A percentile compares a stretch with the other conserved stretches of the same genome.
Conservation (phyloP, 2,113 vertebrate genomes). For the Balaeniceps rex region DNA sequence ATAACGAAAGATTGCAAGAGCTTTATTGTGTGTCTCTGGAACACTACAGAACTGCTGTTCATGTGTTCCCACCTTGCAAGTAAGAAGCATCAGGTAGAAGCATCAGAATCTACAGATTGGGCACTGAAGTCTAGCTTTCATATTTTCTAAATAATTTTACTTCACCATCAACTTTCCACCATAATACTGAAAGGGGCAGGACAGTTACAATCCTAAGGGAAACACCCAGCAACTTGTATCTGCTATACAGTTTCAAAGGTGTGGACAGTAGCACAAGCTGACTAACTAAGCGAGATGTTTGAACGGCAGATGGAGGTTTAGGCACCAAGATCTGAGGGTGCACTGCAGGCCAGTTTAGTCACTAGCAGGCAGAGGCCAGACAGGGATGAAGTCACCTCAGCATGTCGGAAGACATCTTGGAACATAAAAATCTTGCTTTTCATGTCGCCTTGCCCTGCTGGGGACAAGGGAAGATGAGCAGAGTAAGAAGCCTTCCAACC, state of each 20-base stretch:
- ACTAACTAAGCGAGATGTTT: rapidly evolving
- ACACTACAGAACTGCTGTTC: not conserved
- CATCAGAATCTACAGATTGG: not conserved
- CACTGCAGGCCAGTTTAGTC: not conserved
- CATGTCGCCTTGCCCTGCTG: not conserved
- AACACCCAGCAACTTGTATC: not conserved
- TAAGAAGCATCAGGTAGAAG: not conserved
- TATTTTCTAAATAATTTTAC: not conserved
- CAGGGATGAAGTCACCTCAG: not conserved
- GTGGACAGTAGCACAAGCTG: not conserved
- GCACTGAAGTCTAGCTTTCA: not conserved
- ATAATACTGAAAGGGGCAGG: not conserved
- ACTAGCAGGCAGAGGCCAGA: not conserved
- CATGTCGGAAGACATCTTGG: not conserved
- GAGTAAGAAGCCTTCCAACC: not conserved
- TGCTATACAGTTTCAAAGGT: not conserved
- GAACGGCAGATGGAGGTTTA: not conserved
- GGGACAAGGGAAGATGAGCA: not conserved
- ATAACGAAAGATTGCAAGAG: not conserved
- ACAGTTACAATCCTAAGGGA: not conserved
- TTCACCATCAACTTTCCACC: not conserved
- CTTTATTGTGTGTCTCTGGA: not conserved
- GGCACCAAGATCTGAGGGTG: rapidly evolving
- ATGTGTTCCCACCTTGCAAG: not conserved
- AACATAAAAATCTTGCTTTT: not conserved